Evolutionary conservation across 2,113 vertebrate genomes (phyloP).

Genomic region (Barbus barbus): DNA sequence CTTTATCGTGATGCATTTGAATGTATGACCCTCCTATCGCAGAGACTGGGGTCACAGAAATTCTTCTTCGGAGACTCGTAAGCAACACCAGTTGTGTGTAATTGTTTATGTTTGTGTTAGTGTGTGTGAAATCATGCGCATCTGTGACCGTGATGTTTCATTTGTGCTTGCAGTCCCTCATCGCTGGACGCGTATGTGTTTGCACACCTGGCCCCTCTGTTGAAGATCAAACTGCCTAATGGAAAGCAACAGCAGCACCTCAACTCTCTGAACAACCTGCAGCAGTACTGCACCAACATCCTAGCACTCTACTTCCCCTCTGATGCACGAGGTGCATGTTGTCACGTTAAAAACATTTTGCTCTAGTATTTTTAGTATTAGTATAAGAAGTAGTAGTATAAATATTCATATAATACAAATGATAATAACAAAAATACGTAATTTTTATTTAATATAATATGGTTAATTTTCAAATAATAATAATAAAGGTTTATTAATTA

Average conservation of each 20-base stretch:
- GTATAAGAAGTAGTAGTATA: too few species aligned
- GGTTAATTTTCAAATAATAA: too few species aligned
- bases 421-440: too few species aligned
- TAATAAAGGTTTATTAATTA: too few species aligned
- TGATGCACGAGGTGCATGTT: conserved; percentile 70
- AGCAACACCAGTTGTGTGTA: conserved; percentile 60
- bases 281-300: conserved; percentile 84
- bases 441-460: too few species aligned
- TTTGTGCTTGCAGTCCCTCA: conserved; percentile 78
- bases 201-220: conserved; percentile 83
- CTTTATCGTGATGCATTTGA: conserved; percentile 85
- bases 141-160: not conserved
- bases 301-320: conserved; percentile 89
- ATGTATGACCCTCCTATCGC: conserved; percentile 90
- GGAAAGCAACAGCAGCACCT: conserved; percentile 88
- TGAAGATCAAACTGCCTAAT: conserved; percentile 85
- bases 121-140: not conserved
- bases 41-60: conserved; percentile 85
- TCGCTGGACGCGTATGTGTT: conserved; percentile 92
- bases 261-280: conserved; percentile 85
- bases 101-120: not conserved
- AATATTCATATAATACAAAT: too few species aligned
- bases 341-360: not conserved
- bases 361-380: not conserved
- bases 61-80: conserved; percentile 97